Evolutionary conservation across 2,888 invertebrate species (phyloP), one percentile per base, ranked within the genome.

Genomic region (Clunio marinus): DNA sequence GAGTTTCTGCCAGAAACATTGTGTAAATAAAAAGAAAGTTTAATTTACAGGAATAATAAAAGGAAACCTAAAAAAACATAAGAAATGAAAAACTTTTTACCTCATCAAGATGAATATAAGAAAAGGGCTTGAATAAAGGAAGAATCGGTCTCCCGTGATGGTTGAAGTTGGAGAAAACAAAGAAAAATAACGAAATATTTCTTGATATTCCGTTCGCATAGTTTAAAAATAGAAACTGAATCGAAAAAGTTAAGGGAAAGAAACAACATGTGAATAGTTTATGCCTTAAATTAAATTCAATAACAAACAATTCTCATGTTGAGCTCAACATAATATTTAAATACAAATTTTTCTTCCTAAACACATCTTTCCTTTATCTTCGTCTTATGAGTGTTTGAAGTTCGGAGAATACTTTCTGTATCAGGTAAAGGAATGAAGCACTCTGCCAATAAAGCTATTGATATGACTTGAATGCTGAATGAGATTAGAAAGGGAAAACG

Each of bases 391-490:
- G 41, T n/a, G n/a, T n/a, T n/a, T n/a, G n/a, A n/a, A 51, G 22
- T 15, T 13, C 15, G 51, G 22, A 32, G n/a, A 57, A 27, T 27
- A 8, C 25, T 24, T 27, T 24, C 27, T 32, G n/a, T 27, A 27
- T 27, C 27, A 57, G 27, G 27, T 57, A 51, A 57, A 57, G 57
- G 27, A 27, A 25, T 57, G 27, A 55, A 51, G 25, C 15, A 17
- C 27, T 66, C 66, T 20, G 17, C 66, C 66, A 66, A 66, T 66
- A 55, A 66, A 66, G 55, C 66, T 66, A 66, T 66, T 15, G 66
- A 55, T 66, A 55, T 32, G 55, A 35, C 24, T 32, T 35, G 66
- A 66, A 66, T 66, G 22, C 46, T 13, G 35, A 55, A 66, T 66
- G 66, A 51, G 66, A 65, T 27, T 27, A 24, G 57, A 22, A 51